Evolutionary conservation across 2,888 invertebrate genomes (phyloP), one percentile per base, ranked within the genome.

Genomic region (Hypolimnas misippus): DNA sequence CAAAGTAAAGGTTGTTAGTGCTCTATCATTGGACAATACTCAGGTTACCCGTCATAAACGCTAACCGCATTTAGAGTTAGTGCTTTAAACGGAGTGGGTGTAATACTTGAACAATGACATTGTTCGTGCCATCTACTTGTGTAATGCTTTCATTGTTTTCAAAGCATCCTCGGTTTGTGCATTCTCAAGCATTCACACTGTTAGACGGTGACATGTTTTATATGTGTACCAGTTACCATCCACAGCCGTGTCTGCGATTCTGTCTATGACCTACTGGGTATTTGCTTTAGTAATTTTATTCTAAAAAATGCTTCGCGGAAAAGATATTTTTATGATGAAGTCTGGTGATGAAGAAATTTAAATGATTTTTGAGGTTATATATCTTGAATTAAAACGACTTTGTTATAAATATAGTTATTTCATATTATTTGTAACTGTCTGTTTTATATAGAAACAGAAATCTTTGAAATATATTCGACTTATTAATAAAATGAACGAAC

Each of bases 101-200:
- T 59, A 42, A 59, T 53, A 46, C 56, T 35, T 35, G 54, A 85
- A 85, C 86, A 86, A 85, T 82, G 81, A 79, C 81, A 85, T 84
- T 86, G 85, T 86, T 73, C 73, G 55, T 72, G 68, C 70, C 70
- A 68, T 73, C 71, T 70, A 50, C 68, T 73, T 73, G 73, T 75
- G 73, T 73, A 74, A 78, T 73, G 78, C 73, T 73, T 75, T 73
- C 82, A 86, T 86, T 86, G 87, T 86, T 83, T 76, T 67, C 76
- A 73, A 78, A 78, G 73, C 81, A 80, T 83, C 80, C 77, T 72
- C 72, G 52, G 52, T 46, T 57, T 51, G 53, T 50, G 40, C 57
- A 62, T 49, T 54, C 57, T 35, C 57, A 57, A 51, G 57, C 49
- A 49, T 49, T 35, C 52, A 17, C 58, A 52, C 52, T n/a, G n/a